A percentile compares a stretch with the other conserved stretches of the same genome.
Evolutionary conservation across 2,888 invertebrate species (phyloP).

Genomic region (Sphecodes monilicornis): DNA sequence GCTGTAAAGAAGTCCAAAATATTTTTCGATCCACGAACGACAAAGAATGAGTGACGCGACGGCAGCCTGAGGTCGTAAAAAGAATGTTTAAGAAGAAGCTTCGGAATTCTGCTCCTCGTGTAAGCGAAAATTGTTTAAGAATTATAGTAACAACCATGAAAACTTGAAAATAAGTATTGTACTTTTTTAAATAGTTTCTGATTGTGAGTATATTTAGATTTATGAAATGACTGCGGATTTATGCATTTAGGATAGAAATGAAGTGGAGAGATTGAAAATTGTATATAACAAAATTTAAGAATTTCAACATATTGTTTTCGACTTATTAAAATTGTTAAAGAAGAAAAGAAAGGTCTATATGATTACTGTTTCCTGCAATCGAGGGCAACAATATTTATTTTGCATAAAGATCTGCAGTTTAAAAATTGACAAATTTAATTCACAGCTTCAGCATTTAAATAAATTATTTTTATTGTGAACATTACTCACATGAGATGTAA

Average conservation of each 20-base stretch:
- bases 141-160: background rate
- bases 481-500: background rate
- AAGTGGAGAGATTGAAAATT: no score
- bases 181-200: no score
- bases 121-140: background rate
- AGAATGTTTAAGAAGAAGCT: background rate
- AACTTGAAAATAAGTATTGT: background rate
- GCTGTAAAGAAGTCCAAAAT: background rate
- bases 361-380: background rate
- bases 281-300: no score
- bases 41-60: background rate
- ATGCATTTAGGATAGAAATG: no score
- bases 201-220: no score
- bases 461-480: background rate
- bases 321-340: no score
- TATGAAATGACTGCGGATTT: no score
- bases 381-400: background rate
- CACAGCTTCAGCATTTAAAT: background rate
- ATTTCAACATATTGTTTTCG: no score
- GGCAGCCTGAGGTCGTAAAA: background rate
- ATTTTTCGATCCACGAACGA: slow-evolving; percentile 9
- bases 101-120: background rate
- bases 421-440: background rate
- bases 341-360: no score
- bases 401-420: background rate